Conservation (phyloP, 2,888 invertebrate genomes). For the Callyntrura sp. region DNA sequence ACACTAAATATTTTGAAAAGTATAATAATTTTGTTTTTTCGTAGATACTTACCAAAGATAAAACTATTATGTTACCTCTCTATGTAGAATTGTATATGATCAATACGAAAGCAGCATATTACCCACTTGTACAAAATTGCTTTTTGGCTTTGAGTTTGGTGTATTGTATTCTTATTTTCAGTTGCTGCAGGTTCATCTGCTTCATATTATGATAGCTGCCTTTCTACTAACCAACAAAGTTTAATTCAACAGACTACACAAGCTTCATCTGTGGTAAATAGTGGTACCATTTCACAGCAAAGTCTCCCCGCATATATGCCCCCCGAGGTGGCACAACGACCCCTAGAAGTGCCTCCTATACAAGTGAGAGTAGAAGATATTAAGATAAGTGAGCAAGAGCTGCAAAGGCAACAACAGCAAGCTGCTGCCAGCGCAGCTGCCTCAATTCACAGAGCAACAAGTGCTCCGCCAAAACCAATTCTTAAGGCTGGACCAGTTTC, state of each 20-base stretch:
- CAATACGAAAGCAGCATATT: background rate
- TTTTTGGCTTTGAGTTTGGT: constrained; percentile 54
- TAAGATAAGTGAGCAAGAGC: constrained; percentile 51
- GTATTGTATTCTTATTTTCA: constrained; percentile 76
- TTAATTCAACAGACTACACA: constrained; percentile 76
- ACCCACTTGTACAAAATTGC: constrained; percentile 59
- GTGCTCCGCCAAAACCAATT: constrained; percentile 77
- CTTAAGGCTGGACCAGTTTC: constrained; percentile 77
- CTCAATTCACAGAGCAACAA: constrained; percentile 13
- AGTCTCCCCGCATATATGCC: constrained; percentile 73
- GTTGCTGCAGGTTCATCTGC: constrained; percentile 82
- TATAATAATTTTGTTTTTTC: constrained; percentile 32
- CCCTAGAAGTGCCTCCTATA: constrained; percentile 69
- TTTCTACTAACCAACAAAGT: constrained; percentile 82
- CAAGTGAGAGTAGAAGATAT: constrained; percentile 70
- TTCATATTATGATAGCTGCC: constrained; percentile 83
- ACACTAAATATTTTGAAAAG: constrained; percentile 54
- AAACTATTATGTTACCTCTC: no score
- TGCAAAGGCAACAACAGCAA: constrained; percentile 73
- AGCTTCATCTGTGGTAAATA: constrained; percentile 72
- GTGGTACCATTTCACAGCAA: constrained; percentile 44
- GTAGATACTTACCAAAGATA: constrained; percentile 8
- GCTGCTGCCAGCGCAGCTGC: constrained; percentile 26
- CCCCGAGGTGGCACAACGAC: constrained; percentile 77
- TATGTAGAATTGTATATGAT: background rate